Base-by-base conservation (phyloP, 2,797 vertebrate species). In the Syngnathus rostellatus region DNA sequence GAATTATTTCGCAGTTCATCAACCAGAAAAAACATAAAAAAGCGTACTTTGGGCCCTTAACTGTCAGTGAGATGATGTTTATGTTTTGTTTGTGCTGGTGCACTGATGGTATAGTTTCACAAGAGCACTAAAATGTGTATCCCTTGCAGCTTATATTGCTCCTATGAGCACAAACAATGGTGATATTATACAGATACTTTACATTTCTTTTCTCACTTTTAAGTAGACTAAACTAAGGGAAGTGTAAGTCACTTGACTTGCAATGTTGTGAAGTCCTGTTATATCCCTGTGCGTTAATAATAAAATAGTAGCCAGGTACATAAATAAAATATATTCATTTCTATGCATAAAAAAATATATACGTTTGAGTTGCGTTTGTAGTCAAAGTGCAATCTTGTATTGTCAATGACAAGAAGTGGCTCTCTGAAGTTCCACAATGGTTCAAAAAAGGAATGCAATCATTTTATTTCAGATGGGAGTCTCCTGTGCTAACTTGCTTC, bases 401-500 rank as follows among this genome's bases (percentile, higher is more conserved):
- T 51, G 48, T 51, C 48, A 51, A n/a, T 51, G 48, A 51, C 17
- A 21, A 31, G 3, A 31, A 2, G 50, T 11, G n/a, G 7, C 1
- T 23, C 46, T 50, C 46, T 50, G 50, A 54, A 54, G 23, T 25
- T 25, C 25, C 4, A 54, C 10, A 25, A 5, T 23, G 11, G 23
- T 54, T 54, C 17, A 12, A 71, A 60, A 76, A 76, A 77, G 65
- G 66, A 68, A 76, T 48, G n/a, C 71, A 78, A 81, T 78, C 63
- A 75, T 78, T 83, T 81, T 71, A 85, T 86, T 85, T 86, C 63
- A 80, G 67, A 75, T 85, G 73, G 66, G 73, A 77, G 59, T 67
- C 80, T 81, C 77, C 59, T 79, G 65, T 74, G 84, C 87, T 81
- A 81, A 79, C 77, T 81, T 67, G 75, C 69, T 85, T 78, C 81